phyloP scores from a whole-genome alignment of 2,113 vertebrate genomes.

The Ictalurus furcatus region DNA sequence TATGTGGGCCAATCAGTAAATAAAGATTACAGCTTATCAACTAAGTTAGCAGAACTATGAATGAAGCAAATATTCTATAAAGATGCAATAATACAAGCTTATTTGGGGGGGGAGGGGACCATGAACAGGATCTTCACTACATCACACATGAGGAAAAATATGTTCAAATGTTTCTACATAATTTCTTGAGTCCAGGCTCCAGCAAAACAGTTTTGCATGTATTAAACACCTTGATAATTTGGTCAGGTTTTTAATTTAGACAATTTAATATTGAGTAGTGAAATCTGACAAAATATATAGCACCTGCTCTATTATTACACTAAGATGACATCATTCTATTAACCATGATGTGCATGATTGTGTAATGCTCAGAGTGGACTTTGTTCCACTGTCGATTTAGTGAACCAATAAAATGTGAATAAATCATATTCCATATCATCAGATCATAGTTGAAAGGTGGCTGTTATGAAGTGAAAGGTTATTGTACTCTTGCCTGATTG shows the following conservation, averaged over 20 bases:
- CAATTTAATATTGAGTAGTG: background rate
- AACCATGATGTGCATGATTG: background rate
- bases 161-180: background rate
- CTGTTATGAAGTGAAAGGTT: conserved; percentile 1
- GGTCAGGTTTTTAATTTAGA: background rate
- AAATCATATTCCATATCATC: conserved; percentile 49
- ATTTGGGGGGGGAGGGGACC: no score
- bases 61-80: background rate
- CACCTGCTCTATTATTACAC: background rate
- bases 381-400: conserved; percentile 23
- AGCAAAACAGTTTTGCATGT: background rate
- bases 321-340: conserved; percentile 1
- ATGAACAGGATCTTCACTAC: background rate
- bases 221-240: background rate
- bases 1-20: background rate
- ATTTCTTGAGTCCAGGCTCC: background rate
- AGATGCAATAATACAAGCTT: background rate
- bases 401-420: conserved; percentile 46
- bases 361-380: conserved; percentile 37
- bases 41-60: background rate
- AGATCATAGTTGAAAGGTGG: conserved; percentile 21
- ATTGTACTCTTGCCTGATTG: background rate
- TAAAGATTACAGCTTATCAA: background rate
- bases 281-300: background rate
- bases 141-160: background rate